phyloP scores from a whole-genome alignment of 2,888 invertebrate genomes.

The Apeira syringaria region DNA sequence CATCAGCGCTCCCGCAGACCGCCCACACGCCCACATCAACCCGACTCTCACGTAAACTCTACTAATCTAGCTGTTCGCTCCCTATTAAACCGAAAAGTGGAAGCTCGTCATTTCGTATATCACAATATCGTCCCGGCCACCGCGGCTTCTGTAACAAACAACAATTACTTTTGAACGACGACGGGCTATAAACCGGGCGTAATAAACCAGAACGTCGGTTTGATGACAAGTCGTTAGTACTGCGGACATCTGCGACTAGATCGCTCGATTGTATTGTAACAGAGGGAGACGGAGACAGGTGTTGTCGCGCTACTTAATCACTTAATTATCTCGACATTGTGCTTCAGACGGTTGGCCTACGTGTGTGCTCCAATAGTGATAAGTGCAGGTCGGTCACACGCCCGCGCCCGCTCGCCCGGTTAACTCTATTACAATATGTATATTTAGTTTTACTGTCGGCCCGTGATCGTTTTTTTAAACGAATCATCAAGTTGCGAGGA shows the following conservation, averaged over 20 bases:
- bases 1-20: constrained; percentile 51
- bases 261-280: constrained; percentile 18
- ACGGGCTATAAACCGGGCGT: constrained; percentile 20
- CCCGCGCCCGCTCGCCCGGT: constrained; percentile 28
- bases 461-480: constrained; percentile 42
- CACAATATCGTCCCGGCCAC: constrained; percentile 49
- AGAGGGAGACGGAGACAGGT: constrained; percentile 12
- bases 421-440: constrained; percentile 32
- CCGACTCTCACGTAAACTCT: constrained; percentile 36
- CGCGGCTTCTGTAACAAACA: constrained; percentile 57
- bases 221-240: constrained; percentile 23
- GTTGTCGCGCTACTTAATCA: constrained; percentile 15
- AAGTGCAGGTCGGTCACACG: constrained; percentile 30
- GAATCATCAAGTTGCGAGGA: constrained; percentile 46
- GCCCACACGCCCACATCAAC: constrained; percentile 35
- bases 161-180: constrained; percentile 34
- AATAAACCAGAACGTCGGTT: constrained; percentile 24
- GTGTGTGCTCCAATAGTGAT: constrained; percentile 31
- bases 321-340: constrained; percentile 23
- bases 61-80: constrained; percentile 45
- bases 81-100: constrained; percentile 53
- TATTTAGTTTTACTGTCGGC: constrained; percentile 55
- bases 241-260: constrained; percentile 19
- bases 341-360: constrained; percentile 23
- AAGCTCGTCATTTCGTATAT: constrained; percentile 60